Evolutionary conservation across 2,113 vertebrate species (phyloP).

Genomic region (Capreolus pygargus): DNA sequence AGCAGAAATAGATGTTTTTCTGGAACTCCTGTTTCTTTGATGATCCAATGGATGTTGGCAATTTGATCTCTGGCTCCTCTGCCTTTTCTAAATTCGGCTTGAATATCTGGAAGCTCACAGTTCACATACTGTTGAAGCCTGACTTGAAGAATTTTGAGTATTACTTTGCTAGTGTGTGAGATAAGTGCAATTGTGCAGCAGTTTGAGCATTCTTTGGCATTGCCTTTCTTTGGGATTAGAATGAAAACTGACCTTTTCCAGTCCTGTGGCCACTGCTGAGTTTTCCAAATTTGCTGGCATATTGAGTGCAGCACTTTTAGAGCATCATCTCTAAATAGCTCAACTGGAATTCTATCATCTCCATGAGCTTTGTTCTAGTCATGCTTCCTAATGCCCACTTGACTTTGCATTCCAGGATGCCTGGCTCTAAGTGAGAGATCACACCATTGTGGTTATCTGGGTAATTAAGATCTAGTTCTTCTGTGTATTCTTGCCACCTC

Average conservation of each 20-base stretch:
- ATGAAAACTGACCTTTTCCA: neutral
- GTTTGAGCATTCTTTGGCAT: neutral
- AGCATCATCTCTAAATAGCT: neutral
- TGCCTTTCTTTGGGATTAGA: neutral
- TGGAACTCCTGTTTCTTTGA: neutral
- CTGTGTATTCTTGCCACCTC: neutral
- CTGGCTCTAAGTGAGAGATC: neutral
- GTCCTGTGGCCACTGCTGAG: neutral
- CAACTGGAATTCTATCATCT: neutral
- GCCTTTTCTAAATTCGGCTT: neutral
- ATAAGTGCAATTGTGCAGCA: rapidly evolving
- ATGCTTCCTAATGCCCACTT: neutral
- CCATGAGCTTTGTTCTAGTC: neutral
- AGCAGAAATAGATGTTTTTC: neutral
- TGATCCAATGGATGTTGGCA: neutral
- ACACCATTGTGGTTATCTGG: neutral
- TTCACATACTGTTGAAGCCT: neutral
- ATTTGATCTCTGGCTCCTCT: neutral
- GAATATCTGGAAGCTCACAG: neutral
- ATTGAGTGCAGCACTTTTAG: neutral
- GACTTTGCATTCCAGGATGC: neutral
- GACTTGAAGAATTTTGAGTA: neutral
- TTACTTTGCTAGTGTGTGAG: neutral
- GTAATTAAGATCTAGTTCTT: neutral
- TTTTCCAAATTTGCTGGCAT: neutral